phyloP scores from a whole-genome alignment of 2,113 vertebrate species.

The Corapipo altera region DNA sequence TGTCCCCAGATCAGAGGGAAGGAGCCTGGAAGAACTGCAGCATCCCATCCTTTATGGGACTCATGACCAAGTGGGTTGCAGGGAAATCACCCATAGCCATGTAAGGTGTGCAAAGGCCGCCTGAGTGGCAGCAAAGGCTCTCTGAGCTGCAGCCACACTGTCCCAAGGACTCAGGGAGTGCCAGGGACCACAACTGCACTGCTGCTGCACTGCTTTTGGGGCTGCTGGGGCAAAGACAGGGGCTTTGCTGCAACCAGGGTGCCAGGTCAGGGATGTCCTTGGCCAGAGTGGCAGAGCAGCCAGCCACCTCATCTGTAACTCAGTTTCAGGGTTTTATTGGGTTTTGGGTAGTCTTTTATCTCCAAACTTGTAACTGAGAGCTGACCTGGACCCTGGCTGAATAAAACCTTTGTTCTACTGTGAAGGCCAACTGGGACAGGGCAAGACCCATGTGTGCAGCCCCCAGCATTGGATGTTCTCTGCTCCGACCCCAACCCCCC shows the following conservation, averaged over 20 bases:
- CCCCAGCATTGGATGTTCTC: background rate
- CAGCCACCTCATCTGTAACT: background rate
- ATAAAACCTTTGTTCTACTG: background rate
- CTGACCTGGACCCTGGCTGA: background rate
- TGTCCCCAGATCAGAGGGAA: background rate
- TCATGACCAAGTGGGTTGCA: accelerated
- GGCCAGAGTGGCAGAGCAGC: background rate
- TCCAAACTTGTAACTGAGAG: background rate
- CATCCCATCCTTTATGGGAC: background rate
- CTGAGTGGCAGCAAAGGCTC: background rate
- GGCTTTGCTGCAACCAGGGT: background rate
- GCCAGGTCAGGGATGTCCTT: background rate
- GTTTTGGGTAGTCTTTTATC: background rate
- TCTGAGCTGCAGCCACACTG: background rate
- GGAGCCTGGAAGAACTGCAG: background rate
- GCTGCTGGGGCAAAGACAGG: background rate
- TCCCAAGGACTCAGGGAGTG: background rate
- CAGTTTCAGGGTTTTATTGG: background rate
- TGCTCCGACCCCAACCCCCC: background rate
- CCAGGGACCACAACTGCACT: too few species aligned
- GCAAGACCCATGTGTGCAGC: background rate
- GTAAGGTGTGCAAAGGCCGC: background rate
- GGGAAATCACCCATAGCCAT: background rate
- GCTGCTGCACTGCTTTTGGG: background rate
- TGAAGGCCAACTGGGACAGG: background rate